Evolutionary conservation across 1,140 invertebrate genomes (phyloP).

Genomic region (Cyphomyrmex costatus): DNA sequence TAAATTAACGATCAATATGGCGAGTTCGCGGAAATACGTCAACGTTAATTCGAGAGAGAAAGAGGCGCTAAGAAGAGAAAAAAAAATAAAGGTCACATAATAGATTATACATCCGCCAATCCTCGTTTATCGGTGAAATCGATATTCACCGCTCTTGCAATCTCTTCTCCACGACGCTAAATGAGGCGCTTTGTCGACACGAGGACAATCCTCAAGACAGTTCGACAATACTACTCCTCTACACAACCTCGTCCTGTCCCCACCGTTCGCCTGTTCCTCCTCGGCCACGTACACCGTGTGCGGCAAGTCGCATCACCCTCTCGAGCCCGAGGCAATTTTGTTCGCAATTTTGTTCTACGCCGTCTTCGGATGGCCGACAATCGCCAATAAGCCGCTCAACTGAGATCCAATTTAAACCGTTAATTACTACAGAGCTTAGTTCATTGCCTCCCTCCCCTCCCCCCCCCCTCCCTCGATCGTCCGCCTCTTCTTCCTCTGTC

Average conservation of each 20-base stretch:
- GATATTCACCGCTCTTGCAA: constrained; percentile 22
- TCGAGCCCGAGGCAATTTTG: constrained; percentile 78
- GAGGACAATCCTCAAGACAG: constrained; percentile 74
- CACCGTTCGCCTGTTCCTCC: too few relatives aligned
- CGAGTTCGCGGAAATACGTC: background rate
- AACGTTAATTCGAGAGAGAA: background rate
- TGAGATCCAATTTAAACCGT: constrained; percentile 82
- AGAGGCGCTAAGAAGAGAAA: background rate
- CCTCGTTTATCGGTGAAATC: constrained; percentile 10
- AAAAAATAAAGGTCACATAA: background rate
- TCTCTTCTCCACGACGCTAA: constrained; percentile 59
- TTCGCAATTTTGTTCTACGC: constrained; percentile 80
- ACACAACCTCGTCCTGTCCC: background rate
- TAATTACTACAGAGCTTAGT: constrained; percentile 79
- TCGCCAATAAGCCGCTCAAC: constrained; percentile 78
- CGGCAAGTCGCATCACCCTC: constrained; percentile 26
- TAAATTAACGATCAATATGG: background rate
- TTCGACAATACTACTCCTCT: constrained; percentile 66
- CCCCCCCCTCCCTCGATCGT: background rate
- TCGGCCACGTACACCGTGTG: background rate
- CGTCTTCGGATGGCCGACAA: constrained; percentile 75
- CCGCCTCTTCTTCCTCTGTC: constrained; percentile 31
- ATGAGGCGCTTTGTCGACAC: constrained; percentile 75
- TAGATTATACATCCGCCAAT: background rate
- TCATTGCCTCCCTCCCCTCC: constrained; percentile 10